Evolutionary conservation across 2,888 invertebrate genomes (phyloP), one percentile per base, ranked within the genome.

Genomic region (Rambutsinella grinnellia): DNA sequence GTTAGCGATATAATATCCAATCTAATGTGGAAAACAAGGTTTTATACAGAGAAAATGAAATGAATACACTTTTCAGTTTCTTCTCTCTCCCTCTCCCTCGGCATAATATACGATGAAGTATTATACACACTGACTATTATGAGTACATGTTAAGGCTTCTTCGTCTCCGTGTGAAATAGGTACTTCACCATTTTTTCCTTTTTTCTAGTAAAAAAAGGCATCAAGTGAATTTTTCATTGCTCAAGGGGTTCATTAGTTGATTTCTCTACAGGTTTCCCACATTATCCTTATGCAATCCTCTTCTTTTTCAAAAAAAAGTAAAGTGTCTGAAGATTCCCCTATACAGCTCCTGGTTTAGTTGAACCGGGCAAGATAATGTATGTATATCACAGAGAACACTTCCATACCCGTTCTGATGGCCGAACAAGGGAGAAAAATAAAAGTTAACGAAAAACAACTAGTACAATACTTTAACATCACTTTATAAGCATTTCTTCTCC

Each of bases 171-270:
- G 61, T 61, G 67, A 74, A 74, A 69, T 63, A 75, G 68, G 68
- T 61, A 75, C 71, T 78, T 80, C 67, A 57, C 66, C 61, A 57
- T 76, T 72, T 78, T 81, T 79, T 79, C 76, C 65, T 28, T n/a
- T 49, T 74, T 74, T 53, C 24, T 53, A 51, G 61, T 49, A 67
- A 75, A 72, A n/a, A 76, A 76, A 67, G 69, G 79, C 78, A 79
- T 78, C 78, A 78, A 81, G 79, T 81, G 80, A 80, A 82, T 80
- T 80, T 82, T 82, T 82, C 77, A 82, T 83, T 81, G 80, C 83
- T 79, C 83, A 70, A 58, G 83, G 81, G 83, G 77, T 83, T 83
- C 83, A 83, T 83, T 83, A 83, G 80, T 79, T 83, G 83, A 83
- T 83, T 83, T 83, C 83, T 81, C 83, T 79, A 81, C 83, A 79